Conservation (phyloP, 2,888 invertebrate species). For the Lacanobia oleracea region DNA sequence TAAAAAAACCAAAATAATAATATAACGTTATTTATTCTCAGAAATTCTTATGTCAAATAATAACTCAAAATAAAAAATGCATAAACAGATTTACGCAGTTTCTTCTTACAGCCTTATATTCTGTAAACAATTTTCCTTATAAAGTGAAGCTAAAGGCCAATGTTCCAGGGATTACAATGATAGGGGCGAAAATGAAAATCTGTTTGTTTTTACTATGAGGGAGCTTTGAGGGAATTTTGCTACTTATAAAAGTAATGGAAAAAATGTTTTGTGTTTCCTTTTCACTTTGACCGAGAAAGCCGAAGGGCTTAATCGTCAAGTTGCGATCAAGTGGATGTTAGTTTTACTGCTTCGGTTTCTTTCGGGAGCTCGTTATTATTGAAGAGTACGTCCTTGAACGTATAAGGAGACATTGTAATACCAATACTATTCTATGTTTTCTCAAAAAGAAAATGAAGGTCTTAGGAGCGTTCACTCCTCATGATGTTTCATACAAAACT, state of each 20-base stretch:
- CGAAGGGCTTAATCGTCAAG: slow-evolving; percentile 13
- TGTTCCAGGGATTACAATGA: slow-evolving; percentile 53
- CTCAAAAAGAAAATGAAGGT: neutral
- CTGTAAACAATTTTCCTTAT: slow-evolving; percentile 51
- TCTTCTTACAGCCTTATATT: slow-evolving; percentile 20
- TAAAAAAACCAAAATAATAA: too few species aligned
- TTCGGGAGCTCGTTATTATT: slow-evolving; percentile 15
- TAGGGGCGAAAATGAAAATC: slow-evolving; percentile 57
- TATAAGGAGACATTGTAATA: neutral
- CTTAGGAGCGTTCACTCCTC: neutral
- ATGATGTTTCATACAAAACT: too few species aligned
- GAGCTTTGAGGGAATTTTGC: slow-evolving; percentile 41
- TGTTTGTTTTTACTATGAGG: slow-evolving; percentile 46
- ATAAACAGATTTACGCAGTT: slow-evolving; percentile 24
- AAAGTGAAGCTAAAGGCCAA: slow-evolving; percentile 41
- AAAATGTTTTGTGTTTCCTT: slow-evolving; percentile 43
- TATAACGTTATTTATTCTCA: too few species aligned
- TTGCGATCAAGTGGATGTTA: slow-evolving; percentile 42
- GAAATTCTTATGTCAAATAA: slow-evolving; percentile 9
- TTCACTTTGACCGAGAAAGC: slow-evolving; percentile 25
- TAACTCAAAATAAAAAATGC: slow-evolving; percentile 16
- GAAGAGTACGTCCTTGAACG: slow-evolving; percentile 14
- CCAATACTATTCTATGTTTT: neutral
- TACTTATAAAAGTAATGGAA: slow-evolving; percentile 50
- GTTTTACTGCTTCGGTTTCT: slow-evolving; percentile 9